Evolutionary conservation across 1,140 invertebrate genomes (phyloP), one percentile per base, ranked within the genome.

Genomic region (Lordiphosa stackelbergi): DNA sequence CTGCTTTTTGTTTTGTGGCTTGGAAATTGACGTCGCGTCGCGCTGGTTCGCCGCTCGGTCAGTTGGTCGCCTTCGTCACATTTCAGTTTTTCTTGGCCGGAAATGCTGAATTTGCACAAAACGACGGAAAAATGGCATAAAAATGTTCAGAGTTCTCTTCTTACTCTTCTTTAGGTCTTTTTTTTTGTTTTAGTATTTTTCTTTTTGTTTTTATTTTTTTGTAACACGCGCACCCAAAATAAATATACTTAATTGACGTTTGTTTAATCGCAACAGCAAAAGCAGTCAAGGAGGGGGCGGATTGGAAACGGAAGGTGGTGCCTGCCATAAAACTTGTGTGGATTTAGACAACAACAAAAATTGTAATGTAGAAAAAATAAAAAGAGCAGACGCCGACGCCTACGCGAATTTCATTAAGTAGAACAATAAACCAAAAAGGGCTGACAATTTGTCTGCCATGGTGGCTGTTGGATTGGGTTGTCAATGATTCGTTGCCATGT

Each of bases 221-320:
- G 34, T 58, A 69, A 79, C 74, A 79, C 74, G 75, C 74, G 75
- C 75, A 66, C 57, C 75, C 52, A 66, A 79, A 79, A 79, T 81
- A 79, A 81, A 79, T 79, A 74, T 60, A 79, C 75, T 81, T 79
- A 79, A 79, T 79, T 79, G 75, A 79, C 75, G 74, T 81, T 81
- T 81, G 71, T 79, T 69, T 75, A 78, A 69, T 66, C 64, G 73
- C 55, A 55, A 62, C 42, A 36, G 28, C 38, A 53, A 53, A 22
- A 56, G 28, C 16, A 47, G 36, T 24, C 35, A 16, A 22, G n/a
- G 22, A 24, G 48, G 40, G 24, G 38, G 38, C 8, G n/a, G 11
- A 9, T 8, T 3, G 38, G n/a, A 16, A 65, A 37, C 34, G 34
- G n/a, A 28, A 12, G 45, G 47, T n/a, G 35, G 19, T 55, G 51